These are phyloP conservation scores for Macrosteles quadrilineatus DNA, from an alignment of 1,140 invertebrate species.

Conservation along the genomic window DNA sequence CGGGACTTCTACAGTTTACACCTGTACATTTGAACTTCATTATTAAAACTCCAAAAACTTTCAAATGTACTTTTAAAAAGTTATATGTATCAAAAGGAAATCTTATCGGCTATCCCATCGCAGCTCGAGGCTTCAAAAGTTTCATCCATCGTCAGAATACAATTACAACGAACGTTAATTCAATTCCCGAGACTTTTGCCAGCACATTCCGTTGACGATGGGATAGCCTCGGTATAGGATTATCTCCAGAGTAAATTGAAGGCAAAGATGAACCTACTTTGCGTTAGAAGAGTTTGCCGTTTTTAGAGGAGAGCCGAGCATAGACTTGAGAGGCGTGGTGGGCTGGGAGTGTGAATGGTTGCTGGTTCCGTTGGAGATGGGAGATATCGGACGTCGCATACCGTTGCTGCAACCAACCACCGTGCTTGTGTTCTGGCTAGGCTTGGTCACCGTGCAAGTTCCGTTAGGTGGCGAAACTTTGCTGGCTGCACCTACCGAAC, in stretches of 20 bases:
- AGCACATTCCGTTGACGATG: too few species aligned
- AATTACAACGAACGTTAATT: too few species aligned
- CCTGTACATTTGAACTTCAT: slow-evolving; percentile 25
- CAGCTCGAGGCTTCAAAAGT: too few species aligned
- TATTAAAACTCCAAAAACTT: slow-evolving; percentile 7
- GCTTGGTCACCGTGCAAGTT: slow-evolving; percentile 15
- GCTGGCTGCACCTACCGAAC: too few species aligned
- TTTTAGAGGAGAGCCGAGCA: not conserved
- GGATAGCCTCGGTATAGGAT: too few species aligned
- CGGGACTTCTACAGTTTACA: slow-evolving; percentile 21
- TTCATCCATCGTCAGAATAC: too few species aligned
- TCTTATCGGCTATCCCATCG: not conserved
- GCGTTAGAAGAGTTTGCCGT: too few species aligned
- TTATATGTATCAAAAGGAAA: slow-evolving; percentile 17
- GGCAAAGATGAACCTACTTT: too few species aligned
- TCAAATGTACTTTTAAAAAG: slow-evolving; percentile 7
- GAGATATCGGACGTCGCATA: slow-evolving; percentile 40
- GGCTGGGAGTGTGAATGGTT: not conserved
- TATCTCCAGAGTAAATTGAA: too few species aligned
- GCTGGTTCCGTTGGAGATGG: slow-evolving; percentile 34
- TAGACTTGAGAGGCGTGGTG: not conserved
- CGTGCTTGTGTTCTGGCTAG: slow-evolving; percentile 5
- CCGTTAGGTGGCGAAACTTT: not conserved
- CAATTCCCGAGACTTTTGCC: too few species aligned
- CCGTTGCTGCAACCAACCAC: not conserved